Conservation (phyloP, 1,140 invertebrate species). For the Nasonia giraulti region DNA sequence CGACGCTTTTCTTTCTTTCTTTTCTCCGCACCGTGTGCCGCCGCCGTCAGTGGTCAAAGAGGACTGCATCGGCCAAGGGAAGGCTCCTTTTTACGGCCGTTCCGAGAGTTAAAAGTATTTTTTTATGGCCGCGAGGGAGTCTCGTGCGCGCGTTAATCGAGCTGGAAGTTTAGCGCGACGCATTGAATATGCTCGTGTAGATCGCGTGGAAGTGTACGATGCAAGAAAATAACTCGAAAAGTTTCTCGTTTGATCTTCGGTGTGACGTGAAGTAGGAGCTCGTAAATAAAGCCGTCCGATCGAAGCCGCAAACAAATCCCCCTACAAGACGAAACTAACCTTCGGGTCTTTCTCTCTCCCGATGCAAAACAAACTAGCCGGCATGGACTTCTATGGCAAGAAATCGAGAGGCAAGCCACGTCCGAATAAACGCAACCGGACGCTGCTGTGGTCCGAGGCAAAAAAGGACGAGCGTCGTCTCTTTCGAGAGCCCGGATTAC, state of each 20-base stretch:
- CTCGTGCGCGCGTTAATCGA: too few species aligned
- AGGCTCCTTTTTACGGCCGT: too few species aligned
- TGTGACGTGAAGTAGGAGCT: not conserved
- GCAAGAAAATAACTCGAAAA: not conserved
- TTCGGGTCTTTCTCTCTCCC: not conserved
- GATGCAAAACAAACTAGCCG: not conserved
- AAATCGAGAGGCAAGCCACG: constrained; percentile 30
- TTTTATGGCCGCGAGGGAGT: too few species aligned
- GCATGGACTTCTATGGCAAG: not conserved
- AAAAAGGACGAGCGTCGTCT: not conserved
- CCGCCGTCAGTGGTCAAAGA: too few species aligned
- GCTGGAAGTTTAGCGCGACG: too few species aligned
- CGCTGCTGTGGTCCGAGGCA: not conserved
- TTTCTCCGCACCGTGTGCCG: too few species aligned
- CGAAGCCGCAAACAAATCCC: not conserved
- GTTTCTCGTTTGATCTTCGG: not conserved
- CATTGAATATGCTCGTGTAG: too few species aligned
- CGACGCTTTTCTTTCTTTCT: too few species aligned
- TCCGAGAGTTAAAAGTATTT: too few species aligned
- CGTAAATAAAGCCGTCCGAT: not conserved
- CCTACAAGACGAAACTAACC: not conserved
- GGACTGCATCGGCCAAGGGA: too few species aligned
- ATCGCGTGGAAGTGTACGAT: too few species aligned
- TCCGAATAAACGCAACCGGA: constrained; percentile 22
- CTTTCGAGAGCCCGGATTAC: not conserved